phyloP scores from a whole-genome alignment of 2,113 vertebrate genomes.

The Meriones unguiculatus region DNA sequence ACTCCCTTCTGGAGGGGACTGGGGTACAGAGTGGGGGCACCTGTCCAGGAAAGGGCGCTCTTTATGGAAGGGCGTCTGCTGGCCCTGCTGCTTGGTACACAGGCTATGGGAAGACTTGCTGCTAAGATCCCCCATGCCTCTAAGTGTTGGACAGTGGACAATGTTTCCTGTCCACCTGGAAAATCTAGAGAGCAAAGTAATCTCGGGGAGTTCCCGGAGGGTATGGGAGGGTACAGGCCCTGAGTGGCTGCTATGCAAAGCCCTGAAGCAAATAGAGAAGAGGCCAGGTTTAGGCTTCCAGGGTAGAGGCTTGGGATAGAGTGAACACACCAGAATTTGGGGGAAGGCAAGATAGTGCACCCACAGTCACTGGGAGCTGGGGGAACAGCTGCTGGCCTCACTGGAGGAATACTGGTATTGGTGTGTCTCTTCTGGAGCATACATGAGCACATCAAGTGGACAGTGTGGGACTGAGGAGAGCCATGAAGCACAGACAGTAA shows the following conservation, averaged over 20 bases:
- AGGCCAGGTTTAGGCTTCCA: background rate
- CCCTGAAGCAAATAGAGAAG: background rate
- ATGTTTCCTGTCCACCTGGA: background rate
- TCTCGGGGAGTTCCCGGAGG: background rate
- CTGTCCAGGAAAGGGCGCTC: background rate
- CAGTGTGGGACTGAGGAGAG: background rate
- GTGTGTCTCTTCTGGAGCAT: background rate
- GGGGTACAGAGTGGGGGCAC: too few relatives aligned
- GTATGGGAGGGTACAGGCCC: rapidly evolving
- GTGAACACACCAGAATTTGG: background rate
- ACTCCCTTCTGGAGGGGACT: background rate
- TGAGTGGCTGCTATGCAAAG: background rate
- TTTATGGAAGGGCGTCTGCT: rapidly evolving
- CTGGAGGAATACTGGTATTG: background rate
- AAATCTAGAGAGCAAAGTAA: background rate
- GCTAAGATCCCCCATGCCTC: background rate
- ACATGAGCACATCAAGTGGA: background rate
- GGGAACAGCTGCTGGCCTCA: background rate
- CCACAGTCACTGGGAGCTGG: background rate
- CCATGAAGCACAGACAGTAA: rapidly evolving
- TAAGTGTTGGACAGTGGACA: background rate
- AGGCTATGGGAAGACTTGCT: background rate
- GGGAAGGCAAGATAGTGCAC: background rate
- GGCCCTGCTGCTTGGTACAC: background rate
- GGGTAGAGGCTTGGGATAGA: too few relatives aligned